Conservation (phyloP, 2,113 vertebrate genomes). For the Electrona antarctica region DNA sequence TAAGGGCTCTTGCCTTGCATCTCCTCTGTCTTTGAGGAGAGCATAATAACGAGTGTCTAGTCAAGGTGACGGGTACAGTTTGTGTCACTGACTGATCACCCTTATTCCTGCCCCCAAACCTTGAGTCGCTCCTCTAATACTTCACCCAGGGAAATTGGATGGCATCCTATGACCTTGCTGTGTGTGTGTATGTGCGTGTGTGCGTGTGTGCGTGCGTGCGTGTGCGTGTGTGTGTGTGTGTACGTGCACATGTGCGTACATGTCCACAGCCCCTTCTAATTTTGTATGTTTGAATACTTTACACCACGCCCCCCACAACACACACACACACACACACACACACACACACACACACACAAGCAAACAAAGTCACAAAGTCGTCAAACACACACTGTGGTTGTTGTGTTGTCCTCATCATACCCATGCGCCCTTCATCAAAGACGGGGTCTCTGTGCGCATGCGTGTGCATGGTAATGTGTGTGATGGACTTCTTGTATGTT, state of each 20-base stretch:
- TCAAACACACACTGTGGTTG: background rate
- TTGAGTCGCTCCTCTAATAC: too few relatives aligned
- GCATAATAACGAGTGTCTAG: too few relatives aligned
- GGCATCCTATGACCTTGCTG: background rate
- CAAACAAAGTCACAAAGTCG: background rate
- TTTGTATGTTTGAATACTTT: background rate
- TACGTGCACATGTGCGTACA: background rate
- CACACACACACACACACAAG: background rate
- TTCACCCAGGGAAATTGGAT: too few relatives aligned
- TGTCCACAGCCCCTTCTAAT: background rate
- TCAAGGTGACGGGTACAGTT: too few relatives aligned
- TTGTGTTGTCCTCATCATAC: too few relatives aligned
- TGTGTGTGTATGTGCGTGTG: background rate
- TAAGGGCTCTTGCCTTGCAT: too few relatives aligned
- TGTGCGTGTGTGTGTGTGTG: background rate
- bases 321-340: constrained; percentile 40
- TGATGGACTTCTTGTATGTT: too few relatives aligned
- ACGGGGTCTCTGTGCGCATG: too few relatives aligned
- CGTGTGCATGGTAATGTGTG: background rate
- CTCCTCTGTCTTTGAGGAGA: too few relatives aligned
- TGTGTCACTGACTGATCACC: too few relatives aligned
- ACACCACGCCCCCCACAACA: background rate
- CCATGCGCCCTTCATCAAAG: too few relatives aligned
- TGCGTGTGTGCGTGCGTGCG: background rate
- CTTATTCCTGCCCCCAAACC: too few relatives aligned